These are phyloP conservation scores for Synanthedon tipuliformis DNA, from an alignment of 2,888 invertebrate genomes.

Conservation along the genomic window DNA sequence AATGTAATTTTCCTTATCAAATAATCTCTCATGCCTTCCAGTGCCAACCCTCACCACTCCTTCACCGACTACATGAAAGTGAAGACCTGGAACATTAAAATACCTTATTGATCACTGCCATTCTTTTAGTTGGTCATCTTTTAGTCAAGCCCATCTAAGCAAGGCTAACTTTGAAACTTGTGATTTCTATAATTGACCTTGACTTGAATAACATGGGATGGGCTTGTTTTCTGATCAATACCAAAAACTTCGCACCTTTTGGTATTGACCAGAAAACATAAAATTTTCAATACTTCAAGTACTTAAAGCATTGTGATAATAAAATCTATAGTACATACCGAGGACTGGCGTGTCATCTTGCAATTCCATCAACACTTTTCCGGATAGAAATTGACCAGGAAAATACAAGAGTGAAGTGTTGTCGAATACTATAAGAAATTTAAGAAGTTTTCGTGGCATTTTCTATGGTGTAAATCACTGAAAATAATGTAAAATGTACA, in stretches of 20 bases:
- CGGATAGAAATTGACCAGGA: constrained; percentile 93
- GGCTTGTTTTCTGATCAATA: no score
- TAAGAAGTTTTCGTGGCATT: constrained; percentile 90
- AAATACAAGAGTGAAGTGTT: constrained; percentile 93
- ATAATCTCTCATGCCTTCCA: constrained; percentile 84
- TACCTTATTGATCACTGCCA: background rate
- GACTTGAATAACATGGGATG: no score
- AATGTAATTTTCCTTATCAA: constrained; percentile 94
- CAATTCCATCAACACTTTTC: constrained; percentile 90
- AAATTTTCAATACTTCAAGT: no score
- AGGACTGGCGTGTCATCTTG: constrained; percentile 94
- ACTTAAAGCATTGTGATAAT: no score
- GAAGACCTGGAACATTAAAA: constrained; percentile 74
- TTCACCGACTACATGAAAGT: constrained; percentile 94
- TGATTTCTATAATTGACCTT: no score
- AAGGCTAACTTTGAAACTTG: no score
- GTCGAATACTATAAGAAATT: constrained; percentile 94
- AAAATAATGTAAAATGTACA: constrained; percentile 5
- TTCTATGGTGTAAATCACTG: constrained; percentile 12
- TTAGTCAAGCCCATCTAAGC: no score
- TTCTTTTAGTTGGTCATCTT: background rate
- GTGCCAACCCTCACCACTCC: constrained; percentile 90
- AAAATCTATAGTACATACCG: constrained; percentile 62
- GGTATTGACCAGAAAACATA: no score
- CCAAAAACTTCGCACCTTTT: no score